A percentile compares a stretch with the other conserved stretches of the same genome.
phyloP scores from a whole-genome alignment of 2,888 invertebrate species.

The Noctua pronuba region DNA sequence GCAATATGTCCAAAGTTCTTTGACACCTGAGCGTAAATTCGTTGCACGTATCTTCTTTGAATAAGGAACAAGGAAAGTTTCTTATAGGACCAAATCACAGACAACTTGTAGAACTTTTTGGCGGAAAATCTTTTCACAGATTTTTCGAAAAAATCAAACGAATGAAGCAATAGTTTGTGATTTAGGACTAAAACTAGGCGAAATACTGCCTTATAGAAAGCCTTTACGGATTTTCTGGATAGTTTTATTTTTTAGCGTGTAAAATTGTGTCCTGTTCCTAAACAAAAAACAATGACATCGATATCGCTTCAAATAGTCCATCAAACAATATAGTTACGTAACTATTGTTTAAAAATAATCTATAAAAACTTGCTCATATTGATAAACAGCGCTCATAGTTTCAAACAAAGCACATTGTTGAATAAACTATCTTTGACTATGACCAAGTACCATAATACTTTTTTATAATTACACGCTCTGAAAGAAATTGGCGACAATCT shows the following conservation, averaged over 20 bases:
- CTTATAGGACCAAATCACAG: background rate
- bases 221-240: no score
- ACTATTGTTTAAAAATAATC: constrained; percentile 44
- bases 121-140: no score
- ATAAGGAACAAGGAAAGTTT: constrained; percentile 52
- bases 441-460: constrained; percentile 21
- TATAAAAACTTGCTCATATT: constrained; percentile 34
- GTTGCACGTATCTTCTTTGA: constrained; percentile 45
- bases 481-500: constrained; percentile 65
- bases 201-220: background rate
- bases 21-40: constrained; percentile 37
- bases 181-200: background rate
- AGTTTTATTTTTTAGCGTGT: background rate
- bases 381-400: constrained; percentile 50
- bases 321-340: constrained; percentile 37
- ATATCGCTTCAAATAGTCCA: constrained; percentile 19
- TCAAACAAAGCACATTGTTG: constrained; percentile 50
- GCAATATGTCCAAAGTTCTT: constrained; percentile 37
- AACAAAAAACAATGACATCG: constrained; percentile 7
- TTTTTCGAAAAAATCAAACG: no score
- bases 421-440: constrained; percentile 45
- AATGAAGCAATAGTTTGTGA: constrained; percentile 4
- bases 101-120: background rate
- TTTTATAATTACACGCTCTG: constrained; percentile 49
- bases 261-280: background rate